Evolutionary conservation across 2,797 vertebrate species (phyloP).

Genomic region (Cossypha caffra): DNA sequence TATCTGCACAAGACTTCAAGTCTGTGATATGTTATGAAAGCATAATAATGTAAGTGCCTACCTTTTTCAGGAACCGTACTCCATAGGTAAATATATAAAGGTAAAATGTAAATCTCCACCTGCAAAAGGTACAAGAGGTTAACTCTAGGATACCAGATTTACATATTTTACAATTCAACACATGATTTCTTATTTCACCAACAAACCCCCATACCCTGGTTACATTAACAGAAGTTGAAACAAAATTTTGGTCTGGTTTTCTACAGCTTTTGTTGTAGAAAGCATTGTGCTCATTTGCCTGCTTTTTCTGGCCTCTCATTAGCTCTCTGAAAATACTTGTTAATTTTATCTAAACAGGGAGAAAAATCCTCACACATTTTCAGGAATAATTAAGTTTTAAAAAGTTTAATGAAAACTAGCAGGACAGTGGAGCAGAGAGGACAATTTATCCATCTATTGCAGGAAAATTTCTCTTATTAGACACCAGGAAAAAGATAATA

Average conservation of each 20-base stretch:
- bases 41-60: slow-evolving; percentile 74
- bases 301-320: neutral
- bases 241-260: neutral
- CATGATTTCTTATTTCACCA: neutral
- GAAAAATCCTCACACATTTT: neutral
- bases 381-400: neutral
- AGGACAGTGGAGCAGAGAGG: neutral
- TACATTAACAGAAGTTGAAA: neutral
- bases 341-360: neutral
- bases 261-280: neutral
- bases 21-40: neutral
- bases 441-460: neutral
- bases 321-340: neutral
- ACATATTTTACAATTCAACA: slow-evolving; percentile 22
- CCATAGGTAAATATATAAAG: slow-evolving; percentile 97
- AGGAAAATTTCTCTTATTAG: neutral
- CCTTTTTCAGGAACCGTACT: slow-evolving; percentile 96
- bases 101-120: slow-evolving; percentile 98
- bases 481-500: neutral
- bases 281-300: neutral
- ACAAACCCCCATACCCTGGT: neutral
- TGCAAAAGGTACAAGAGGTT: slow-evolving; percentile 78
- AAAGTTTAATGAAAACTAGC: neutral
- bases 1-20: neutral
- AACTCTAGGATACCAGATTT: slow-evolving; percentile 36